These are phyloP conservation scores for Cydia splendana DNA, from an alignment of 1,140 invertebrate species.

Conservation along the genomic window DNA sequence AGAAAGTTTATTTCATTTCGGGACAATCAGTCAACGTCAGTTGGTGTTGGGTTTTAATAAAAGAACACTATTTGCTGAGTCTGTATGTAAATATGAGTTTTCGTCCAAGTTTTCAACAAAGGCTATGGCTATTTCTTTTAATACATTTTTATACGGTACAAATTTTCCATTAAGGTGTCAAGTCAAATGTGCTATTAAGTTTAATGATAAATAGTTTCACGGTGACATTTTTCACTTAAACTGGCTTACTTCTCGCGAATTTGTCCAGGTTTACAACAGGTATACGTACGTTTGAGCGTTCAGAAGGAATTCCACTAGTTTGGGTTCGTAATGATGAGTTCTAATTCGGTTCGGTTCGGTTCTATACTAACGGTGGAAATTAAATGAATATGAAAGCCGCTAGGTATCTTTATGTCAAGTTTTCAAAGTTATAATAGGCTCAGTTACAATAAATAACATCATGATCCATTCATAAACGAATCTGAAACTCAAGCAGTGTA, in stretches of 20 bases:
- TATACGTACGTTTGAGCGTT: too few relatives aligned
- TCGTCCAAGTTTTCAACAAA: not conserved
- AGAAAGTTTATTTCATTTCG: not conserved
- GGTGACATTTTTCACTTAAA: too few relatives aligned
- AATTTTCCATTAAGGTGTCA: not conserved
- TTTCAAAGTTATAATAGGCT: not conserved
- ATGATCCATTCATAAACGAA: not conserved
- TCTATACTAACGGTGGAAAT: too few relatives aligned
- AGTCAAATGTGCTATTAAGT: too few relatives aligned
- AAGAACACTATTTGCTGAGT: conserved; percentile 8
- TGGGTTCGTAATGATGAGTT: too few relatives aligned
- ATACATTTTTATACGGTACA: not conserved
- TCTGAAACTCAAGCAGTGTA: not conserved
- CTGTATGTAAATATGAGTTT: not conserved
- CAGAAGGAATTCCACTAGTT: too few relatives aligned
- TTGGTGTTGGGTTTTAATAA: not conserved
- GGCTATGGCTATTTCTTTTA: not conserved
- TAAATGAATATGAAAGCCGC: too few relatives aligned
- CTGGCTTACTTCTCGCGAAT: too few relatives aligned
- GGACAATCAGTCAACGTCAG: conserved; percentile 22
- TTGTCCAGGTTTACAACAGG: too few relatives aligned
- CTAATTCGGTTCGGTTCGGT: too few relatives aligned
- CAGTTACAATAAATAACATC: not conserved
- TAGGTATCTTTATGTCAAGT: too few relatives aligned
- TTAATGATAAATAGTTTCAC: too few relatives aligned